Conservation (phyloP, 2,797 vertebrate genomes). For the Chanos chanos region DNA sequence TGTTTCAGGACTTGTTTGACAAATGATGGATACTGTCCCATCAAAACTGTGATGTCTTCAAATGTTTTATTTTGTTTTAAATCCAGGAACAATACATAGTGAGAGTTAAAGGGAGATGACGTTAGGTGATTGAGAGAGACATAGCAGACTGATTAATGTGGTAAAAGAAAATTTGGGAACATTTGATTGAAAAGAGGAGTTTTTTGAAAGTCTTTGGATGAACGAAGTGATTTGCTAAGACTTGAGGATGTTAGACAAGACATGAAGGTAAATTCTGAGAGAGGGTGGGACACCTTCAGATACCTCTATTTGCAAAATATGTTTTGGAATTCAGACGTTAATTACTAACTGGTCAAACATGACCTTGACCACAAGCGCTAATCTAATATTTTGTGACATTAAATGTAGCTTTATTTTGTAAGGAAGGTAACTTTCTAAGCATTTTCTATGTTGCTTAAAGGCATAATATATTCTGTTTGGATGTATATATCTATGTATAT, state of each 20-base stretch:
- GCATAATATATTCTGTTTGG: conserved; percentile 15
- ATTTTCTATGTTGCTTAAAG: conserved; percentile 14
- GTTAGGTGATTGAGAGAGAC: conserved; percentile 21
- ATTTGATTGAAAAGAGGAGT: conserved; percentile 48
- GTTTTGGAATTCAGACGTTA: conserved; percentile 29
- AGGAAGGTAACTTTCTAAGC: conserved; percentile 35
- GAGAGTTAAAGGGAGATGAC: background rate
- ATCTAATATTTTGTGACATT: conserved; percentile 36
- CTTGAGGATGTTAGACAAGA: conserved; percentile 4
- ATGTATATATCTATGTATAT: conserved; percentile 42
- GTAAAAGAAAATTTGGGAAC: conserved; percentile 35
- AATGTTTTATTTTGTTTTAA: background rate
- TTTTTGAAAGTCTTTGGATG: conserved; percentile 24
- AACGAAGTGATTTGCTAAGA: conserved; percentile 22
- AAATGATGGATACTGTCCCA: conserved; percentile 28
- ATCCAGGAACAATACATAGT: conserved; percentile 16
- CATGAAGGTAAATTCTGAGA: conserved; percentile 18
- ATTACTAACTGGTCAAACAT: conserved; percentile 47
- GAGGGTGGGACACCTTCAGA: conserved; percentile 38
- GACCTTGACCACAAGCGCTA: conserved; percentile 31
- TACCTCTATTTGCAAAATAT: conserved; percentile 53
- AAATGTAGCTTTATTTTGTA: conserved; percentile 48
- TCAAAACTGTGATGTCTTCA: conserved; percentile 32
- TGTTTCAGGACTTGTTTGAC: too few relatives aligned
- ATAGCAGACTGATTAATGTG: conserved; percentile 34